These are phyloP conservation scores for Agrochola lychnidis DNA, from an alignment of 2,888 invertebrate genomes.

Conservation along the genomic window DNA sequence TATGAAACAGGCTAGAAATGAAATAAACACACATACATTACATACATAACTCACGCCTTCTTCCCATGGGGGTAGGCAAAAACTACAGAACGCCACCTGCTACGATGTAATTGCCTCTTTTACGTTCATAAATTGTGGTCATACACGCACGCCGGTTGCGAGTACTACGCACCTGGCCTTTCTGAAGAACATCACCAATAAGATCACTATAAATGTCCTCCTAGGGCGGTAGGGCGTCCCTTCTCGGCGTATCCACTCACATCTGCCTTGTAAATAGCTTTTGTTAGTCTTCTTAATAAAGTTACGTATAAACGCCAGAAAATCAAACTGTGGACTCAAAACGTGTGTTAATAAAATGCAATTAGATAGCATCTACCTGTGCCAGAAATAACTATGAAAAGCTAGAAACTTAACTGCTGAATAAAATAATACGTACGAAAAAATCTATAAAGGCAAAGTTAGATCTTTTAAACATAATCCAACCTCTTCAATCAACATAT, in stretches of 20 bases:
- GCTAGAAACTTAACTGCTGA: neutral
- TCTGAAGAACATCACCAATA: neutral
- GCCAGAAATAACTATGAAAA: neutral
- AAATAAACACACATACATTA: neutral
- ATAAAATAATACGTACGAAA: too few relatives aligned
- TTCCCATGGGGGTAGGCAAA: too few relatives aligned
- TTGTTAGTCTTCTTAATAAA: neutral
- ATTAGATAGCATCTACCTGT: neutral
- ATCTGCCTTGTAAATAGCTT: too few relatives aligned
- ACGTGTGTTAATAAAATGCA: neutral
- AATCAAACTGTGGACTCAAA: neutral
- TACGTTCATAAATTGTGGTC: too few relatives aligned
- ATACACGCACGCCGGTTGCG: too few relatives aligned
- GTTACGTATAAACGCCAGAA: neutral
- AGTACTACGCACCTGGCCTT: neutral
- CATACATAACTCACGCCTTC: neutral
- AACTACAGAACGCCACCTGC: too few relatives aligned
- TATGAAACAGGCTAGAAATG: too few relatives aligned
- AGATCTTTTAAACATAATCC: too few relatives aligned
- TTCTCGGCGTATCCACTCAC: too few relatives aligned
- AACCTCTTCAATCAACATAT: slow-evolving; percentile 9
- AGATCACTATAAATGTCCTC: neutral
- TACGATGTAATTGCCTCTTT: too few relatives aligned
- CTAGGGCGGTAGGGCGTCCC: neutral
- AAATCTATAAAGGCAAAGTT: too few relatives aligned